Evolutionary conservation across 2,113 vertebrate genomes (phyloP).

Genomic region (Origma solitaria): DNA sequence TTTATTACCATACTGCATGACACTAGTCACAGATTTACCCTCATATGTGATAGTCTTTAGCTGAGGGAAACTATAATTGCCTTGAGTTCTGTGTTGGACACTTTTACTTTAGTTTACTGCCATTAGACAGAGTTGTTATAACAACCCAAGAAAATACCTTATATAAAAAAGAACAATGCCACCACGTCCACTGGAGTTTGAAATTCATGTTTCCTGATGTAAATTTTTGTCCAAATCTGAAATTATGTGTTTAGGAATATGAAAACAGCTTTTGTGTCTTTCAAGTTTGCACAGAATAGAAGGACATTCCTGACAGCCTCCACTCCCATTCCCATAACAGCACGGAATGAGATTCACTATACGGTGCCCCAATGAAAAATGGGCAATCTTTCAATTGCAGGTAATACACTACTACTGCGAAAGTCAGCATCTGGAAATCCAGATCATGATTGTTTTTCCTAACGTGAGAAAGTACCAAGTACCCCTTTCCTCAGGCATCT

Average conservation of each 20-base stretch:
- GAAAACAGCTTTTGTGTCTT: background rate
- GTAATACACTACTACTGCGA: background rate
- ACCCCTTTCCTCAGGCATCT: background rate
- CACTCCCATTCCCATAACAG: background rate
- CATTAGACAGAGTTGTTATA: background rate
- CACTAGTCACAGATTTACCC: background rate
- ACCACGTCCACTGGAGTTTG: background rate
- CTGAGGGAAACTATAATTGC: background rate
- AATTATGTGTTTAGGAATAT: background rate
- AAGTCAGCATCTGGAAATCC: background rate
- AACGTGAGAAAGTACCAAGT: background rate
- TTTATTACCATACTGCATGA: background rate
- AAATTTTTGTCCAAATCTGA: background rate
- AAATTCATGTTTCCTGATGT: background rate
- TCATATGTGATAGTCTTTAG: background rate
- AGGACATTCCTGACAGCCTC: background rate
- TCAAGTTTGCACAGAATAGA: background rate
- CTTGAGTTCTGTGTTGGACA: background rate
- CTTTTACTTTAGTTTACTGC: background rate
- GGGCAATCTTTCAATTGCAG: background rate
- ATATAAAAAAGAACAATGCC: background rate
- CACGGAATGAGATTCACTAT: background rate
- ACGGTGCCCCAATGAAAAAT: background rate
- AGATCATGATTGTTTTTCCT: background rate
- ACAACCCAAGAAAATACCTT: background rate